Evolutionary conservation across 92 coral and sea anemone genomes (phyloP).

Genomic region (Epizoanthus rinbou): DNA sequence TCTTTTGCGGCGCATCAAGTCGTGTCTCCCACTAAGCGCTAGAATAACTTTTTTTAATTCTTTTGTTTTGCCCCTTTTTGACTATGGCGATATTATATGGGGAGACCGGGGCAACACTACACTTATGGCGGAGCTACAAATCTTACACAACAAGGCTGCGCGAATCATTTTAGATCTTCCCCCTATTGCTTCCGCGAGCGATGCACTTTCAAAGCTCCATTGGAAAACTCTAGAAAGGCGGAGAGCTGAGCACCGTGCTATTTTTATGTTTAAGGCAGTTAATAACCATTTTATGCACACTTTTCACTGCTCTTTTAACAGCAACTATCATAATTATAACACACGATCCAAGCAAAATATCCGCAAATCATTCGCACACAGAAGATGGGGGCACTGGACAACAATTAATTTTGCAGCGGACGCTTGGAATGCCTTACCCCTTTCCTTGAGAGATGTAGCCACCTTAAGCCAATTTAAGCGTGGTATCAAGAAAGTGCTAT

Average conservation of each 20-base stretch:
- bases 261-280: conserved; percentile 25
- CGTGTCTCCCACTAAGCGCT: conserved; percentile 41
- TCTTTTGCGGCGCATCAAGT: conserved; percentile 49
- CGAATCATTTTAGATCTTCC: conserved; percentile 44
- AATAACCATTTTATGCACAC: conserved; percentile 30
- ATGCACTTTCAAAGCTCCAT: conserved; percentile 41
- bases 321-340: conserved; percentile 21
- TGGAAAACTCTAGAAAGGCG: conserved; percentile 45
- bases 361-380: conserved; percentile 33
- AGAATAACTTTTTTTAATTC: conserved; percentile 46
- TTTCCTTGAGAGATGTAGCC: too few relatives aligned
- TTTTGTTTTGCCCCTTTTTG: conserved; percentile 43
- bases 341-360: not conserved
- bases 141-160: conserved; percentile 63
- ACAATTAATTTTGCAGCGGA: not conserved
- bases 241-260: conserved; percentile 44
- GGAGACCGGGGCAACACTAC: conserved; percentile 46
- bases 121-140: conserved; percentile 54
- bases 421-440: too few relatives aligned
- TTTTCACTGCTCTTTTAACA: conserved; percentile 25
- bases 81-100: conserved; percentile 49
- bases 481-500: too few relatives aligned
- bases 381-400: conserved; percentile 47
- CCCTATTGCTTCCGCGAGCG: conserved; percentile 39
- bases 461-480: too few relatives aligned